A percentile compares a stretch with the other conserved stretches of the same genome.
Conservation (phyloP, 2,113 vertebrate genomes). For the Gymnocephalus cernua region DNA sequence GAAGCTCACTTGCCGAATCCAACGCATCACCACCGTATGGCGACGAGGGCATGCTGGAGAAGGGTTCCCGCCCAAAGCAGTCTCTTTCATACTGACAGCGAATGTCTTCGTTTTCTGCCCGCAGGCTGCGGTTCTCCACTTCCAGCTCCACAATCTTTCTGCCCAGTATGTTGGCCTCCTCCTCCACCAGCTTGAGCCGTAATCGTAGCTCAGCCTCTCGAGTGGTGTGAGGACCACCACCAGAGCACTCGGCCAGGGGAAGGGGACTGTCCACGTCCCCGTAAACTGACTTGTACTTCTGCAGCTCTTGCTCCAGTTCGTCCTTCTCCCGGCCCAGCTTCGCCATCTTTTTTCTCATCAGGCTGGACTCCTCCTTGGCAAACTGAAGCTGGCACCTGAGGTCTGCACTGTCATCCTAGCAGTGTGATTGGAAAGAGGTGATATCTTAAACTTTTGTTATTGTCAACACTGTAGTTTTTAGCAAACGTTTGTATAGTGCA, state of each 20-base stretch:
- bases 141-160: slow-evolving; percentile 98
- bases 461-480: not conserved
- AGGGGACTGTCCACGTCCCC: slow-evolving; percentile 96
- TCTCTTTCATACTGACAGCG: slow-evolving; percentile 93
- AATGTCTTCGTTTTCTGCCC: slow-evolving; percentile 96
- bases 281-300: slow-evolving; percentile 96
- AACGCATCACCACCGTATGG: slow-evolving; percentile 90
- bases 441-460: not conserved
- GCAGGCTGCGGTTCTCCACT: slow-evolving; percentile 96
- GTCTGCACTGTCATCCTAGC: slow-evolving; percentile 96
- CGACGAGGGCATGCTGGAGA: slow-evolving; percentile 93
- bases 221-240: slow-evolving; percentile 94
- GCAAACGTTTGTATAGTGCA: not conserved
- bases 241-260: slow-evolving; percentile 87
- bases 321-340: slow-evolving; percentile 95
- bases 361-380: slow-evolving; percentile 93
- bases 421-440: not conserved
- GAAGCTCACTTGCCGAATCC: slow-evolving; percentile 92
- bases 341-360: slow-evolving; percentile 99
- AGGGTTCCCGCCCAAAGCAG: slow-evolving; percentile 89
- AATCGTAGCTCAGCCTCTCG: slow-evolving; percentile 96
- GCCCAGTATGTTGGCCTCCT: slow-evolving; percentile 97
- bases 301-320: slow-evolving; percentile 94
- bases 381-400: slow-evolving; percentile 98
- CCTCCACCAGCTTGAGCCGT: slow-evolving; percentile 95